These are phyloP conservation scores for Nomada fucata DNA, from an alignment of 2,888 invertebrate species.

Conservation along the genomic window DNA sequence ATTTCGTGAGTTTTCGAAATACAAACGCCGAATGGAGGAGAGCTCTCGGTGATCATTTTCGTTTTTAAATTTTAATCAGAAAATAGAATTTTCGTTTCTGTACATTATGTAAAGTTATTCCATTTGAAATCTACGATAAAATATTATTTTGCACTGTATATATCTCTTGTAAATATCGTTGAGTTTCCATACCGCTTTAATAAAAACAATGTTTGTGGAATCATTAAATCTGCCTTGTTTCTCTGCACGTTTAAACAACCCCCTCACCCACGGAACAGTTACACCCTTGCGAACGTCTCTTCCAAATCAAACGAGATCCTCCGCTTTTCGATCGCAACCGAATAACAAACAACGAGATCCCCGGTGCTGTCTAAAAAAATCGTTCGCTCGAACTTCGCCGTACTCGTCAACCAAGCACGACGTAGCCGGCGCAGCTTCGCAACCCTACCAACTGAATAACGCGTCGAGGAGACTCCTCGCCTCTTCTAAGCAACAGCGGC, in stretches of 20 bases:
- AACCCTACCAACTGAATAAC: neutral
- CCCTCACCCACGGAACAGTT: no score
- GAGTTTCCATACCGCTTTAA: slow-evolving; percentile 87
- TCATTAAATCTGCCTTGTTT: slow-evolving; percentile 72
- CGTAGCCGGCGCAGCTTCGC: no score
- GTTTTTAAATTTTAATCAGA: slow-evolving; percentile 34
- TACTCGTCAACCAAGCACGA: no score
- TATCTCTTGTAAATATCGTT: slow-evolving; percentile 86
- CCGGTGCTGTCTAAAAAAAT: no score
- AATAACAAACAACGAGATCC: no score
- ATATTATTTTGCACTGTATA: slow-evolving; percentile 79
- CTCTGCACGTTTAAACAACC: no score
- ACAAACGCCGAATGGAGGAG: slow-evolving; percentile 19
- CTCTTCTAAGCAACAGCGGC: neutral
- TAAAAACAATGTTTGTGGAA: slow-evolving; percentile 86
- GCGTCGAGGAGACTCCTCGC: neutral
- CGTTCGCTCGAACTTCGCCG: no score
- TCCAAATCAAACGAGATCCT: neutral
- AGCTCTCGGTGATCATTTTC: slow-evolving; percentile 18
- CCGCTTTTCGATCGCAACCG: no score
- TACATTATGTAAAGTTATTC: slow-evolving; percentile 45
- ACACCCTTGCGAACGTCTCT: no score
- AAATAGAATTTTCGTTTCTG: slow-evolving; percentile 40
- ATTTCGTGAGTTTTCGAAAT: slow-evolving; percentile 33
- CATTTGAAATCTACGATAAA: slow-evolving; percentile 50